phyloP scores from a whole-genome alignment of 2,113 vertebrate genomes.

The Aspiorhynchus laticeps region DNA sequence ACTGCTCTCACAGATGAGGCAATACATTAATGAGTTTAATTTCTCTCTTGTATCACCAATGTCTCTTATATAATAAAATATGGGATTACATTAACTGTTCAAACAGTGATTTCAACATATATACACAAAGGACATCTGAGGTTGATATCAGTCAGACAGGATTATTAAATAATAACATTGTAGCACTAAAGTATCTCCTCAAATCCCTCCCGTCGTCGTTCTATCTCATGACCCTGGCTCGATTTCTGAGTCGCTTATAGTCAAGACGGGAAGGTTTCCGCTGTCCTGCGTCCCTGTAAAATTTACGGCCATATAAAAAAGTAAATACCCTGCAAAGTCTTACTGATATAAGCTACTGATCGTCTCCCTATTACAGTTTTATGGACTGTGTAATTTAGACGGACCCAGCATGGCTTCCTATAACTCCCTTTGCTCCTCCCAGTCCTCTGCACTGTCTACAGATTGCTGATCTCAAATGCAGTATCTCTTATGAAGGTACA shows the following conservation, averaged over 20 bases:
- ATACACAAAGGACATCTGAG: neutral
- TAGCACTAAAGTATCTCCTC: neutral
- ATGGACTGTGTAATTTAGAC: slow-evolving; percentile 74
- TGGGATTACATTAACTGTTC: neutral
- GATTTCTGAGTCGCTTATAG: slow-evolving; percentile 24
- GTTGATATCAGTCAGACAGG: neutral
- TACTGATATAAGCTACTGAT: slow-evolving; percentile 74
- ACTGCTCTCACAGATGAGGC: neutral
- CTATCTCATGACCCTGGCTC: neutral
- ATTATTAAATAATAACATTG: neutral
- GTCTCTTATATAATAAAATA: neutral
- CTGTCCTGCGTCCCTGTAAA: slow-evolving; percentile 68
- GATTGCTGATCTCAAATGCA: slow-evolving; percentile 46
- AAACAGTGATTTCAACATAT: neutral
- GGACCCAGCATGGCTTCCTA: slow-evolving; percentile 60
- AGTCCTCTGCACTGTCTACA: slow-evolving; percentile 37
- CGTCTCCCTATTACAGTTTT: slow-evolving; percentile 76
- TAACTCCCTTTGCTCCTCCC: slow-evolving; percentile 43
- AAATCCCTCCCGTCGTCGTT: neutral
- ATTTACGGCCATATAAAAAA: slow-evolving; percentile 77
- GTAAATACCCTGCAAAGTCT: slow-evolving; percentile 73
- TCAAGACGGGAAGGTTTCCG: slow-evolving; percentile 53
- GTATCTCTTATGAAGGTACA: slow-evolving; percentile 14
- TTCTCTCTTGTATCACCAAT: neutral
- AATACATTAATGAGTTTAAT: neutral